These are phyloP conservation scores for Heteromyza rotundicornis DNA, from an alignment of 2,888 invertebrate genomes.

Conservation along the genomic window DNA sequence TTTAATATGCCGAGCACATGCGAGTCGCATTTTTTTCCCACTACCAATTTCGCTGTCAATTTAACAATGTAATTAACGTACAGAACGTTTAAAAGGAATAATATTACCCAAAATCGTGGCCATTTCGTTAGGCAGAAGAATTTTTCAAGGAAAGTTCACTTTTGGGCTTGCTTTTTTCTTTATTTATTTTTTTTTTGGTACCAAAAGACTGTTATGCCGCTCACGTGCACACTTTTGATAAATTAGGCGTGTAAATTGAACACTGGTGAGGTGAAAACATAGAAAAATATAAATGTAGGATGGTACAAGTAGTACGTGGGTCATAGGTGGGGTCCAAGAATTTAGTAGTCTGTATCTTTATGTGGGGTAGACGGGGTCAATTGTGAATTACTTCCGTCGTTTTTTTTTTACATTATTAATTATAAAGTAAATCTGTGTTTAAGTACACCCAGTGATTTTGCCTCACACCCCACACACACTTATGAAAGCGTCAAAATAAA, in stretches of 20 bases:
- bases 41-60: slow-evolving; percentile 53
- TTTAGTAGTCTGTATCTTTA: too few species aligned
- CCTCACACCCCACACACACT: too few species aligned
- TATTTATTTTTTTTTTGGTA: too few species aligned
- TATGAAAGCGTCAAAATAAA: slow-evolving; percentile 48
- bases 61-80: slow-evolving; percentile 52
- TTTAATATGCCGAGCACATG: slow-evolving; percentile 41
- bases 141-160: too few species aligned
- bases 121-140: not conserved
- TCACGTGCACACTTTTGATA: slow-evolving; percentile 59
- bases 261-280: slow-evolving; percentile 13
- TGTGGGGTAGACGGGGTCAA: too few species aligned
- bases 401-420: too few species aligned
- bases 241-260: slow-evolving; percentile 52
- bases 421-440: too few species aligned
- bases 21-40: slow-evolving; percentile 47
- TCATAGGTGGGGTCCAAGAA: too few species aligned
- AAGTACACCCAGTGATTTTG: too few species aligned
- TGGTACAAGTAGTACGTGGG: too few species aligned
- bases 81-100: too few species aligned
- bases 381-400: not conserved
- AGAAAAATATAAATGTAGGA: not conserved
- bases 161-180: too few species aligned
- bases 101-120: slow-evolving; percentile 28
- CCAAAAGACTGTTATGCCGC: slow-evolving; percentile 49